Evolutionary conservation across 2,113 vertebrate species (phyloP), one percentile per base, ranked within the genome.

Genomic region (Sigmodon hispidus): DNA sequence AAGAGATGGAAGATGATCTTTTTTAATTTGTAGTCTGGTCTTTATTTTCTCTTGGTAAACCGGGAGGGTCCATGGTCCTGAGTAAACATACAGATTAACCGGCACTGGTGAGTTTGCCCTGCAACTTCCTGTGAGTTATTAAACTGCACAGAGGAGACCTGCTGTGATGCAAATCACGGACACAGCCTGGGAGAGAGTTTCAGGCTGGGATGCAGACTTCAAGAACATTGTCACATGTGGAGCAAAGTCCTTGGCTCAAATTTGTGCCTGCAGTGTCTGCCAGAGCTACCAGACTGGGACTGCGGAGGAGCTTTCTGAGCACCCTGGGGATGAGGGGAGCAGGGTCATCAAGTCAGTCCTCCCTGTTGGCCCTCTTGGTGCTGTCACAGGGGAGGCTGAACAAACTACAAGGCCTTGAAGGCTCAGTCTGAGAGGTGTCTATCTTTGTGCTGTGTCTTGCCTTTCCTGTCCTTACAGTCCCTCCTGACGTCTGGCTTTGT

Each of bases 401-500:
- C 67, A 59, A 50, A 21, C 40, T 70, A 13, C 61, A 59, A 24
- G 43, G 4, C 21, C 57, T 15, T 0, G 2, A 2, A 83, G 77
- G 52, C 73, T 48, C 22, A 70, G 43, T 29, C 75, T 12, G 21
- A 69, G 5, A 34, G 13, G 12, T 69, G 57, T 11, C 57, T 26
- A 5, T 1, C 40, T 67, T 45, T 36, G 69, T 43, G 31, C 22
- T 15, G 11, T 63, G 21, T n/a, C 26, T 26, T 1, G 31, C 36
- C 22, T 6, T 34, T 19, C 83, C 34, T 75, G 61, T 36, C 52
- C 52, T 22, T 4, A 3, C 40, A 6, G 21, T 52, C n/a, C 81
- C 29, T 59, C 6, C n/a, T 87, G n/a, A 92, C n/a, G 0, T 26
- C 34, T 0, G 75, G 40, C 19, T 98, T 95, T 96, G 1, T 97